Evolutionary conservation across 2,113 vertebrate species (phyloP).

Genomic region (Todiramphus chloris): DNA sequence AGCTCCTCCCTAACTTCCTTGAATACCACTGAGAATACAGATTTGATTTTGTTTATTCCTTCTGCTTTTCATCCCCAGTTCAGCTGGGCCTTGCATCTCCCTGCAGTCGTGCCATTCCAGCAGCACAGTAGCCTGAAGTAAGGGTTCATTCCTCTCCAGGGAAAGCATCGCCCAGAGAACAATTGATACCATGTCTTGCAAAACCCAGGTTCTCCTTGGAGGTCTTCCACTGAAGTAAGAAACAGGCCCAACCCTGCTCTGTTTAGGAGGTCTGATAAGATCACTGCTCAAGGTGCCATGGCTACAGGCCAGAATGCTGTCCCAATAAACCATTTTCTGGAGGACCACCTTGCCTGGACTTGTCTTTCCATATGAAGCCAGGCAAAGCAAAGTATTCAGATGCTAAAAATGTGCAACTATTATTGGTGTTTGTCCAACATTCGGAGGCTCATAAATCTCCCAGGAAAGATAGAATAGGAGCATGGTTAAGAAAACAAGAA

Average conservation of each 20-base stretch:
- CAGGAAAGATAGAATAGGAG: constrained; percentile 11
- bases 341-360: constrained; percentile 62
- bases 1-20: background rate
- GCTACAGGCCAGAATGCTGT: constrained; percentile 53
- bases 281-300: constrained; percentile 54
- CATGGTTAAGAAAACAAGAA: constrained; percentile 44
- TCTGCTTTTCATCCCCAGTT: background rate
- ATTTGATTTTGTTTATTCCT: background rate
- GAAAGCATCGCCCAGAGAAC: background rate
- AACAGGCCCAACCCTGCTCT: constrained; percentile 65
- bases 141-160: background rate
- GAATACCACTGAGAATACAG: background rate
- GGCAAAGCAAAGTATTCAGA: constrained; percentile 47
- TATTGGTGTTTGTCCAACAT: constrained; percentile 48
- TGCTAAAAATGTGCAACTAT: constrained; percentile 50
- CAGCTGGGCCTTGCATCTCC: background rate
- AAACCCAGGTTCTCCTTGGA: constrained; percentile 54
- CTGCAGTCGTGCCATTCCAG: background rate
- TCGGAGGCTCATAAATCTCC: constrained; percentile 39
- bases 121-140: background rate
- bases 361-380: constrained; percentile 10
- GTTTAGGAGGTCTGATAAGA: constrained; percentile 65
- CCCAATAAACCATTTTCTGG: constrained; percentile 66
- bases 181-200: constrained; percentile 1
- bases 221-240: constrained; percentile 43